A percentile compares a stretch with the other conserved stretches of the same genome.
phyloP scores from a whole-genome alignment of 2,888 invertebrate species.

The Syritta pipiens region DNA sequence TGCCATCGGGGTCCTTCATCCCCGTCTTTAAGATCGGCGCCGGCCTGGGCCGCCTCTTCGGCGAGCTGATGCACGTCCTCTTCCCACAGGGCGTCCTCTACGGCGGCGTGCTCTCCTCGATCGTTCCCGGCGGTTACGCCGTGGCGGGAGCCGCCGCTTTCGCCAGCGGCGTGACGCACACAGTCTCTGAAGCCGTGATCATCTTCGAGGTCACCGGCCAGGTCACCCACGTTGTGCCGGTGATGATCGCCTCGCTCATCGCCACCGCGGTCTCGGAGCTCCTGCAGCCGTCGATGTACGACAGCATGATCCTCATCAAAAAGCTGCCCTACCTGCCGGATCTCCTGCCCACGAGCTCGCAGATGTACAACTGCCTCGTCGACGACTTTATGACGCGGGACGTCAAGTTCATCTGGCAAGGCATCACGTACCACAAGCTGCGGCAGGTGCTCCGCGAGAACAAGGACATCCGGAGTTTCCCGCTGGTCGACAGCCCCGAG shows the following conservation, averaged over 20 bases:
- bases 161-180: constrained; percentile 98
- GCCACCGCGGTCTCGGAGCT: constrained; percentile 97
- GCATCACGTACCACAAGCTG: constrained; percentile 93
- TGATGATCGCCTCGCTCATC: constrained; percentile 97
- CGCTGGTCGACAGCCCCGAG: constrained; percentile 94
- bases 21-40: constrained; percentile 99
- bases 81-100: constrained; percentile 95
- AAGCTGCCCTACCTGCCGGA: constrained; percentile 98
- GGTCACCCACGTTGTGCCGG: constrained; percentile 96
- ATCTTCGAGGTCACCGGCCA: constrained; percentile 99
- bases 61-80: constrained; percentile 95
- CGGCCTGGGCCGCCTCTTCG: constrained; percentile 93
- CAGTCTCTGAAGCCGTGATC: constrained; percentile 98
- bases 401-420: constrained; percentile 93
- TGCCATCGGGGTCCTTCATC: constrained; percentile 98
- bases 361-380: constrained; percentile 95
- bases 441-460: constrained; percentile 88
- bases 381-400: constrained; percentile 98
- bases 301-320: constrained; percentile 98
- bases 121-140: constrained; percentile 96
- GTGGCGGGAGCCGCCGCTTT: constrained; percentile 97
- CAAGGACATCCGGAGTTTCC: constrained; percentile 87
- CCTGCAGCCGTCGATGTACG: constrained; percentile 97
- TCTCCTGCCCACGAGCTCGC: constrained; percentile 92
- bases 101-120: constrained; percentile 90